phyloP scores from a whole-genome alignment of 2,797 vertebrate species.

The Takifugu rubripes region DNA sequence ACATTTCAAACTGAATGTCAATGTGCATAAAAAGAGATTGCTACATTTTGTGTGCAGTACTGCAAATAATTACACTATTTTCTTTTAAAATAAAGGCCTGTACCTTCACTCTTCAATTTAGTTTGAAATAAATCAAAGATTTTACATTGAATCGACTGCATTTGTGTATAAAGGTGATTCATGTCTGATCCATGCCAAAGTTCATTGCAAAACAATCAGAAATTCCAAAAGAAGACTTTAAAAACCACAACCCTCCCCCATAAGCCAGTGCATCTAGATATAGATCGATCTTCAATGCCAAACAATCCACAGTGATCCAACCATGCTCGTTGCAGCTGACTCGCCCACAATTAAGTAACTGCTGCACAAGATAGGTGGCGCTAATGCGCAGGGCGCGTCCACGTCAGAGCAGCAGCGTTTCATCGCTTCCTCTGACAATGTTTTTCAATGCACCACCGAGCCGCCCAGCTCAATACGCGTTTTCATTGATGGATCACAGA shows the following conservation, averaged over 20 bases:
- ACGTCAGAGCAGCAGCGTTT: slow-evolving; percentile 24
- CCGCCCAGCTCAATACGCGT: slow-evolving; percentile 29
- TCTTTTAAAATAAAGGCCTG: slow-evolving; percentile 15
- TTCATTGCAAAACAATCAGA: slow-evolving; percentile 15
- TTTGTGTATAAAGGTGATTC: slow-evolving; percentile 17
- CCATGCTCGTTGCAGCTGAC: slow-evolving; percentile 39
- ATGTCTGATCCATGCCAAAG: slow-evolving; percentile 38
- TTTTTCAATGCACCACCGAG: slow-evolving; percentile 24
- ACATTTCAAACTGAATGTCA: slow-evolving; percentile 1
- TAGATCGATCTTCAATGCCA: slow-evolving; percentile 44
- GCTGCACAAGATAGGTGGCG: slow-evolving; percentile 36
- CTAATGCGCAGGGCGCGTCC: slow-evolving; percentile 7
- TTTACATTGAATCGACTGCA: slow-evolving; percentile 25
- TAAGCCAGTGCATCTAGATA: slow-evolving; percentile 54
- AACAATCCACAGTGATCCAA: slow-evolving; percentile 64
- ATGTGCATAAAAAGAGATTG: slow-evolving; percentile 30
- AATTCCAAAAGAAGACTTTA: slow-evolving; percentile 23
- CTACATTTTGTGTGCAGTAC: slow-evolving; percentile 48
- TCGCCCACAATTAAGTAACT: slow-evolving; percentile 32
- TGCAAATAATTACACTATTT: slow-evolving; percentile 11
- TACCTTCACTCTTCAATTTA: slow-evolving; percentile 24
- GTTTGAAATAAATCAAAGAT: slow-evolving; percentile 23
- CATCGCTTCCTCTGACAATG: slow-evolving; percentile 11
- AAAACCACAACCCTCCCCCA: slow-evolving; percentile 40
- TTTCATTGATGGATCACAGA: slow-evolving; percentile 62